Evolutionary conservation across 2,888 invertebrate genomes (phyloP).

Genomic region (Drosophila conformis): DNA sequence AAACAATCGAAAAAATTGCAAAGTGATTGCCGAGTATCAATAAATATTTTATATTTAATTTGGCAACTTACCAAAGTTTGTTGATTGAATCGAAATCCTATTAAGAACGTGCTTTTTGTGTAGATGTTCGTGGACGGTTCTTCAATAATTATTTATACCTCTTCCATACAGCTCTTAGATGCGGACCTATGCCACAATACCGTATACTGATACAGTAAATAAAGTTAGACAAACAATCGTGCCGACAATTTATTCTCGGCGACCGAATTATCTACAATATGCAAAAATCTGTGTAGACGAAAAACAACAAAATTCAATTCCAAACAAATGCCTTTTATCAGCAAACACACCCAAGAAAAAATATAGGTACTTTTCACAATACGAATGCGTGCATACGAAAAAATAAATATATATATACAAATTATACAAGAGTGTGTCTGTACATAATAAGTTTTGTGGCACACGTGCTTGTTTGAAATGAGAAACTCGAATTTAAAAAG

Average conservation of each 20-base stretch:
- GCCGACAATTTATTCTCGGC: constrained; percentile 33
- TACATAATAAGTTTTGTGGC: not conserved
- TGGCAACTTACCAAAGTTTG: constrained; percentile 33
- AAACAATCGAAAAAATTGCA: not conserved
- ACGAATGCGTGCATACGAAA: not conserved
- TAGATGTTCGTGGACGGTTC: constrained; percentile 30
- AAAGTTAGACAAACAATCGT: constrained; percentile 37
- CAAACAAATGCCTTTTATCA: constrained; percentile 38
- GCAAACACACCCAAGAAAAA: constrained; percentile 3
- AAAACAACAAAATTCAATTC: constrained; percentile 38
- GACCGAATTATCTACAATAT: constrained; percentile 33
- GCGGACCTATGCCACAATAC: not conserved
- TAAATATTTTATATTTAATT: not conserved
- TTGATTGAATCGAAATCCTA: constrained; percentile 24
- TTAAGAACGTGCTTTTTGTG: constrained; percentile 10
- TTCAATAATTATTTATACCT: constrained; percentile 2
- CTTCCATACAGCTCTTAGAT: constrained; percentile 6
- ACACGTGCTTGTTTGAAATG: constrained; percentile 19
- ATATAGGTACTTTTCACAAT: not conserved
- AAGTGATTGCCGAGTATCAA: not conserved
- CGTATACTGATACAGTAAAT: constrained; percentile 31
- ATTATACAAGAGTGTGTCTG: not conserved
- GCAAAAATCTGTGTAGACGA: constrained; percentile 28
- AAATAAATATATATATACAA: not conserved
- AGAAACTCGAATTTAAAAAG: constrained; percentile 3